These are phyloP conservation scores for Oithona nana DNA, from an alignment of 2,888 invertebrate species.

Conservation along the genomic window DNA sequence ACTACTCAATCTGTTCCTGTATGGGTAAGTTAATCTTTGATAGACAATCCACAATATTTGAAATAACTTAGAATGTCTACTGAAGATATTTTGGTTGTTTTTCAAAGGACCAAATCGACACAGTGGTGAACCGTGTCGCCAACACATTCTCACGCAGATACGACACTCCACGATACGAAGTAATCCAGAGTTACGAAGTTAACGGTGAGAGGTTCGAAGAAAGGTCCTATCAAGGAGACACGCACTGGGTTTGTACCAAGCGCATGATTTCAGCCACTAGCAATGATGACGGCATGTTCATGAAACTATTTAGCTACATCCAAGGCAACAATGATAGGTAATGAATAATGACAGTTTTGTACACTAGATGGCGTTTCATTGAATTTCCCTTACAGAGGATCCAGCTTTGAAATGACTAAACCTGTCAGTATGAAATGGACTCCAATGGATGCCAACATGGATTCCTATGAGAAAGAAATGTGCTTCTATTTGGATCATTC, in stretches of 20 bases:
- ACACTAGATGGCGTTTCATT: not conserved
- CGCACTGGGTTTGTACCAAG: not conserved
- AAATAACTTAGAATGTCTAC: too few relatives aligned
- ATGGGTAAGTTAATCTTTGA: too few relatives aligned
- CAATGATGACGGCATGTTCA: not conserved
- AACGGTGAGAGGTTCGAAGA: not conserved
- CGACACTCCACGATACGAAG: not conserved
- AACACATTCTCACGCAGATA: too few relatives aligned
- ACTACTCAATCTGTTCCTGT: too few relatives aligned
- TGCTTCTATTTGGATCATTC: not conserved
- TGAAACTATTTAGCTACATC: not conserved
- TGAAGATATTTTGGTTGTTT: too few relatives aligned
- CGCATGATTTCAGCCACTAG: not conserved
- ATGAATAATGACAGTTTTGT: not conserved
- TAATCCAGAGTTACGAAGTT: not conserved
- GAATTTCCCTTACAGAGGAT: too few relatives aligned
- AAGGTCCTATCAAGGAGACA: not conserved
- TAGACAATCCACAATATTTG: too few relatives aligned
- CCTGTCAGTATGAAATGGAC: not conserved
- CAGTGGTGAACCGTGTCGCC: too few relatives aligned
- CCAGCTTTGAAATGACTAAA: not conserved
- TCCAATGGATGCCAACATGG: not conserved
- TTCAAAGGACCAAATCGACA: too few relatives aligned
- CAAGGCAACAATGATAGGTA: not conserved
- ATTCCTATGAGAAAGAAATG: not conserved